Evolutionary conservation across 1,140 invertebrate species (phyloP), one percentile per base, ranked within the genome.

Genomic region (Calosoma granatense): DNA sequence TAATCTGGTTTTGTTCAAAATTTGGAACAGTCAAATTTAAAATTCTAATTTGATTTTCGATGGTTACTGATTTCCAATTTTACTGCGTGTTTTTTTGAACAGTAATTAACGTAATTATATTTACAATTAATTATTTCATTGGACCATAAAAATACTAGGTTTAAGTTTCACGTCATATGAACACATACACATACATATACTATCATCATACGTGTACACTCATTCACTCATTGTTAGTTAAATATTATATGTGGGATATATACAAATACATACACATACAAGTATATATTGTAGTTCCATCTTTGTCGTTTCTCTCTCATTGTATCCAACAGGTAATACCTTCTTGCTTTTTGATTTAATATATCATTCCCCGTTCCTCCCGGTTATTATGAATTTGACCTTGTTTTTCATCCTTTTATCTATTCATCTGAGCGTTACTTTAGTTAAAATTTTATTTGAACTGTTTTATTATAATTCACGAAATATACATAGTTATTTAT

Each of bases 341-440:
- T 6, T 47, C 9, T 17, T 17, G 6, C 17, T 47, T 17, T 47
- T 11, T 47, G 17, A 47, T 12, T 47, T 12, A 12, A 47, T 11
- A 47, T 12, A 47, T 47, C 41, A 17, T 47, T 47, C 41, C 41
- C 15, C 15, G 9, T 17, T 47, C 3, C 4, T 6, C 4, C 4
- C 17, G 4, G 9, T 47, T 47, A 47, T 47, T 47, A 17, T 47
- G 17, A 4, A 12, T 47, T 47, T 47, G 41, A 17, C 41, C 41
- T 47, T 47, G 41, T 47, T 47, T 47, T 47, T 47, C 15, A 47
- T 47, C 17, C 41, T 47, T 12, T 47, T 47, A 47, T 47, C 41
- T 47, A 47, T 47, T 47, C 41, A 47, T 47, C 41, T 47, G 15
- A 17, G 41, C 41, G 41, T 47, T 47, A 47, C 41, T 4, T 47